Percentiles rank a stretch among this genome's conserved stretches.
These are phyloP conservation scores for Entomyzon cyanotis DNA, from an alignment of 2,113 vertebrate genomes.

Conservation along the genomic window DNA sequence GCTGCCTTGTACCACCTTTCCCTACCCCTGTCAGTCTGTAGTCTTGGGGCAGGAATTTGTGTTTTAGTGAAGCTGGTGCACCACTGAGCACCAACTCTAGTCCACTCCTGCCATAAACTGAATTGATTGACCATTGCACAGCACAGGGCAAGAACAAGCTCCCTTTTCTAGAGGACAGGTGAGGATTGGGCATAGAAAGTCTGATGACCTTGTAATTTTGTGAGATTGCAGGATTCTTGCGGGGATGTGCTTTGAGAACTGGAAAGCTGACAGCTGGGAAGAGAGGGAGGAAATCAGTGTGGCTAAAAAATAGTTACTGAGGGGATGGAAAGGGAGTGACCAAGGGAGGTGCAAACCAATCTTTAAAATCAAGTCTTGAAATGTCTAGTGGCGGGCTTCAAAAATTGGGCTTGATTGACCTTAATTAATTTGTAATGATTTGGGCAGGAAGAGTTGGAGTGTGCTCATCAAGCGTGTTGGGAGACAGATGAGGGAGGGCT, in stretches of 20 bases:
- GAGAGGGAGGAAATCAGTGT: background rate
- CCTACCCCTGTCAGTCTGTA: background rate
- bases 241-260: background rate
- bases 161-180: background rate
- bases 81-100: background rate
- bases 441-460: background rate
- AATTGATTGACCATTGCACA: background rate
- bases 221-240: background rate
- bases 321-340: background rate
- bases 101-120: background rate
- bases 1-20: background rate
- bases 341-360: background rate
- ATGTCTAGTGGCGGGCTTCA: background rate
- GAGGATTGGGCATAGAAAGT: accelerated
- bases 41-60: background rate
- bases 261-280: background rate
- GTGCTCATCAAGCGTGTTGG: background rate
- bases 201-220: background rate
- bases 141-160: background rate
- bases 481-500: background rate
- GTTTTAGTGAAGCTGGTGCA: background rate
- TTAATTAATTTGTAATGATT: background rate
- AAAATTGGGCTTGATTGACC: background rate
- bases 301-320: background rate
- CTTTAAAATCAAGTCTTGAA: background rate